Base-by-base conservation (phyloP, 2,797 vertebrate genomes). In the Tenualosa ilisha region DNA sequence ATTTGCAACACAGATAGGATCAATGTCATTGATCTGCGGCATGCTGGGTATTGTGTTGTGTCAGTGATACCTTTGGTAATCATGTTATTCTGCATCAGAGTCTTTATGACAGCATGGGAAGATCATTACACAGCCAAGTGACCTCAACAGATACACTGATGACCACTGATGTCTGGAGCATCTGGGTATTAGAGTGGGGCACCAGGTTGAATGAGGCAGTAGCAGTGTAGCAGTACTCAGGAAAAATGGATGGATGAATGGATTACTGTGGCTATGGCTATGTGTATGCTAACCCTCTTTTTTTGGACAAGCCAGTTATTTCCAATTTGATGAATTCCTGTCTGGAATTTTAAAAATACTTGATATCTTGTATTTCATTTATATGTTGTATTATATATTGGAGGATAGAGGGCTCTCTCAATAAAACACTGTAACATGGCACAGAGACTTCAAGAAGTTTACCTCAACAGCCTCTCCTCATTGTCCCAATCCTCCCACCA, bases 1-100 rank as follows among this genome's bases (percentile, higher is more conserved):
- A 46, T 43, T 79, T 79, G 37, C 37, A 9, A 79, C 37, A 22
- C 72, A 79, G 72, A 79, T 79, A 46, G 72, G 37, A 79, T 79
- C 37, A 79, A 79, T 79, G 72, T 20, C 37, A 79, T 79, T 79
- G 72, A 79, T 79, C 72, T 22, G 5, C 15, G 37, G 15, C 68
- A 17, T 75, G 68, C 72, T 8, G 20, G 43, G 17, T 79, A 46
- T 46, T 43, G 72, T 79, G 40, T 37, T 6, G 17, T 1, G 37
- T 3, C 40, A 46, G 40, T 46, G 72, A 46, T 43, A 79, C 72
- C 37, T 46, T 17, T 79, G 72, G 72, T 43, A 75, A 75, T 75
- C 68, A 7, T 43, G 8, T 46, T 46, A 46, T 79, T 79, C 17
- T n/a, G 17, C 20, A 63, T 24, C 17, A 20, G 20, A 79, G 72